Evolutionary conservation across 2,113 vertebrate species (phyloP).

Genomic region (Cricetomys ansorgei): DNA sequence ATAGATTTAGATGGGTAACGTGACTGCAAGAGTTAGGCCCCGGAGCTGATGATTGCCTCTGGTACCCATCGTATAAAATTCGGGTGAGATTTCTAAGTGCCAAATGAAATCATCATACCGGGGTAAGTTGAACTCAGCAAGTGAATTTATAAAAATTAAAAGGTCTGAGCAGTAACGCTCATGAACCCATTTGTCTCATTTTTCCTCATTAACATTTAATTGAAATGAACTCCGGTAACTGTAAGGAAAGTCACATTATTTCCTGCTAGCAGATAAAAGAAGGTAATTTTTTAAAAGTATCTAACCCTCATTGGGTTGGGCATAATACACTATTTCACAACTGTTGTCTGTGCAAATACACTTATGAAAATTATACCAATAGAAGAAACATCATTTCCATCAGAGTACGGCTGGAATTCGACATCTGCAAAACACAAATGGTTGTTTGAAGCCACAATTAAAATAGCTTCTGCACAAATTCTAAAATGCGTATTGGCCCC

Average conservation of each 20-base stretch:
- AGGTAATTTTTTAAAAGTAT: conserved; percentile 51
- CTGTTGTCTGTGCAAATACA: background rate
- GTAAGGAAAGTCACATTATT: conserved; percentile 75
- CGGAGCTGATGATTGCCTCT: conserved; percentile 66
- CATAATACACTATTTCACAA: background rate
- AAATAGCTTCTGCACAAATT: conserved; percentile 58
- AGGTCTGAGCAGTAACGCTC: conserved; percentile 74
- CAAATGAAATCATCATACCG: conserved; percentile 75
- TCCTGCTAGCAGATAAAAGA: conserved; percentile 39
- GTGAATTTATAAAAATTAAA: conserved; percentile 80
- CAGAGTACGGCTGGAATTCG: background rate
- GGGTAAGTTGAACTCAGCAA: conserved; percentile 61
- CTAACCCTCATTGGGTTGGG: background rate
- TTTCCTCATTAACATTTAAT: conserved; percentile 79
- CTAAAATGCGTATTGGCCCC: conserved; percentile 64
- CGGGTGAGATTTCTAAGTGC: conserved; percentile 67
- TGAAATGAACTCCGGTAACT: conserved; percentile 77
- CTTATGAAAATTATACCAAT: background rate
- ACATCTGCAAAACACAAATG: background rate
- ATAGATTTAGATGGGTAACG: conserved; percentile 78
- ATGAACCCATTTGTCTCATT: conserved; percentile 77
- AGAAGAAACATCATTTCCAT: background rate
- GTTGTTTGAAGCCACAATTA: conserved; percentile 62
- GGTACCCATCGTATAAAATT: conserved; percentile 65
- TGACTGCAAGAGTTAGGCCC: conserved; percentile 67